These are phyloP conservation scores for Hormaphis cornu DNA, from an alignment of 1,140 invertebrate species.

Conservation along the genomic window DNA sequence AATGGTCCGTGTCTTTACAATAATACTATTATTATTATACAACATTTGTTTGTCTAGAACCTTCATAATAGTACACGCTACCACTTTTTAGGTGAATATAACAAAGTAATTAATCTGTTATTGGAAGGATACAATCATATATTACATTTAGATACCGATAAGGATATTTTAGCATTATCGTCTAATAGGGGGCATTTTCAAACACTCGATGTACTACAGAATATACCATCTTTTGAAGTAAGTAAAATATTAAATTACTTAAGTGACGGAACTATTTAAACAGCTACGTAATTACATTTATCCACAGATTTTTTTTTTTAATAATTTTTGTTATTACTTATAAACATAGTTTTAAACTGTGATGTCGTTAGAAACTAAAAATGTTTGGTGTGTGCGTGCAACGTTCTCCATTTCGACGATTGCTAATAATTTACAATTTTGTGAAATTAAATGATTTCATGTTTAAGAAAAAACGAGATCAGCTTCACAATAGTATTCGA, in stretches of 20 bases:
- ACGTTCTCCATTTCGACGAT: no score
- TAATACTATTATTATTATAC: no score
- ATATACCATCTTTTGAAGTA: slow-evolving; percentile 63
- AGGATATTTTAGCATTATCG: slow-evolving; percentile 58
- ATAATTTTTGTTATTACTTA: no score
- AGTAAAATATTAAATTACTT: neutral
- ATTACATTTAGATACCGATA: slow-evolving; percentile 63
- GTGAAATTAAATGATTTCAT: neutral
- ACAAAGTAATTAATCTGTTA: slow-evolving; percentile 64
- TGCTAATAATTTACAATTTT: no score
- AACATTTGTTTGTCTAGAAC: no score
- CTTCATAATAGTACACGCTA: no score
- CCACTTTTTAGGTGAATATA: slow-evolving; percentile 58
- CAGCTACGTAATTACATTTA: neutral
- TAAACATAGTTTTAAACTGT: no score
- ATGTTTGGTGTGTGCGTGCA: no score
- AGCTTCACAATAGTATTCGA: slow-evolving; percentile 64
- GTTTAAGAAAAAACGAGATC: slow-evolving; percentile 58
- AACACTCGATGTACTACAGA: slow-evolving; percentile 56
- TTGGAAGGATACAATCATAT: slow-evolving; percentile 81
- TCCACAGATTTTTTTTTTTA: neutral
- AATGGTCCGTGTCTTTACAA: no score
- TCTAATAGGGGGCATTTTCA: slow-evolving; percentile 53
- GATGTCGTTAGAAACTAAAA: no score
- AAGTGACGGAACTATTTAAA: no score